Percentiles rank a stretch among this genome's conserved stretches.
phyloP scores from a whole-genome alignment of 30 jellyfish, hydroid and myxozoan species.

The Sanderia malayensis region DNA sequence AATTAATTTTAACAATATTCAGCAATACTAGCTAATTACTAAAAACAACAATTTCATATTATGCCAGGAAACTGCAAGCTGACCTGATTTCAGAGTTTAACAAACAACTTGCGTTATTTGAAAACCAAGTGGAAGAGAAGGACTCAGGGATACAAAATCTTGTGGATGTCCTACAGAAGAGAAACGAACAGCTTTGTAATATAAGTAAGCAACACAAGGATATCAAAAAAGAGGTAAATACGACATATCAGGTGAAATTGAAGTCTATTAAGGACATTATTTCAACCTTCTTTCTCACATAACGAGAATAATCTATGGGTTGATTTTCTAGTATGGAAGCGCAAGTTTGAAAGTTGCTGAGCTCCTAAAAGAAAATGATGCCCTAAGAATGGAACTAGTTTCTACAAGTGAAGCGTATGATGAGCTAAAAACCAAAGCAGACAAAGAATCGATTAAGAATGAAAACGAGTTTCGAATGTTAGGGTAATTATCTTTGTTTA shows the following conservation, averaged over 20 bases:
- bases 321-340: slow-evolving; percentile 15
- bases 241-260: no score
- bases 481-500: slow-evolving; percentile 11
- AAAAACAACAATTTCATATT: no score
- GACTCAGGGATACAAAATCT: slow-evolving; percentile 11
- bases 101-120: slow-evolving; percentile 12
- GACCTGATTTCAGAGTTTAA: slow-evolving; percentile 20
- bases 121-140: background rate
- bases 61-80: slow-evolving; percentile 14
- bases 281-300: no score
- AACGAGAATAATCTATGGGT: no score
- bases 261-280: no score
- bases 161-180: background rate
- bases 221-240: slow-evolving; percentile 2
- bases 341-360: slow-evolving; percentile 4
- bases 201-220: slow-evolving; percentile 23
- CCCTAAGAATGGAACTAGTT: slow-evolving; percentile 4
- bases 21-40: no score
- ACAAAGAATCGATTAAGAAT: slow-evolving; percentile 1
- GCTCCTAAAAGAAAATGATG: slow-evolving; percentile 15
- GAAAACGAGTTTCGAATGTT: slow-evolving; percentile 10
- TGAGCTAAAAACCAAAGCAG: slow-evolving; percentile 1
- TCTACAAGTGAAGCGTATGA: slow-evolving; percentile 14
- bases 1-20: no score
- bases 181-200: background rate